Conservation (phyloP, 37 sponge, comb jelly and placozoan genomes). For the Beroe forskalii region DNA sequence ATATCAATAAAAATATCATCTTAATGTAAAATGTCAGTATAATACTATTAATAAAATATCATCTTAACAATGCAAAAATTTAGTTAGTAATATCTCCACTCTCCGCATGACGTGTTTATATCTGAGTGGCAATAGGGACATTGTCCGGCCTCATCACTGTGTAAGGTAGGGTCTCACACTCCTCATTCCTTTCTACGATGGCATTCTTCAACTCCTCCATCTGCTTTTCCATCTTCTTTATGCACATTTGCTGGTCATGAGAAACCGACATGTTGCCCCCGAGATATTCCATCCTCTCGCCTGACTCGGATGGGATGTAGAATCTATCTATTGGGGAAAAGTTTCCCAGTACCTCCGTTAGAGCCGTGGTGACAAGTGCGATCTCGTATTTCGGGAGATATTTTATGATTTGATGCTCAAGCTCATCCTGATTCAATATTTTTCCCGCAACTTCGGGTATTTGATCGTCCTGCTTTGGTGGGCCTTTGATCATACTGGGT, state of each 20-base stretch:
- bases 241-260: background rate
- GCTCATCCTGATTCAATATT: too few relatives aligned
- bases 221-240: background rate
- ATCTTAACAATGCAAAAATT: too few relatives aligned
- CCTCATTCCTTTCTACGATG: background rate
- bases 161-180: background rate
- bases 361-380: background rate
- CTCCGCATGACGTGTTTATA: too few relatives aligned
- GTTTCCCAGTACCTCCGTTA: background rate
- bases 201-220: background rate
- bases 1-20: too few relatives aligned
- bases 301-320: background rate
- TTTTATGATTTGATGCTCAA: background rate
- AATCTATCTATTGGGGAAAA: slow-evolving; percentile 10
- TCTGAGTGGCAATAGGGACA: background rate
- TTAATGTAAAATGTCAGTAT: too few relatives aligned
- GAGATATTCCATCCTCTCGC: background rate
- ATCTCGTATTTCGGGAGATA: background rate
- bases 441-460: background rate
- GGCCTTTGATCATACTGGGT: background rate
- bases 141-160: background rate
- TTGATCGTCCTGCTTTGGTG: background rate
- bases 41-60: too few relatives aligned
- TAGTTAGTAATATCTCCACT: too few relatives aligned
- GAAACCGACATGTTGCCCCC: slow-evolving; percentile 5